Evolutionary conservation across 2,888 invertebrate species (phyloP).

Genomic region (Augiades crinisus): DNA sequence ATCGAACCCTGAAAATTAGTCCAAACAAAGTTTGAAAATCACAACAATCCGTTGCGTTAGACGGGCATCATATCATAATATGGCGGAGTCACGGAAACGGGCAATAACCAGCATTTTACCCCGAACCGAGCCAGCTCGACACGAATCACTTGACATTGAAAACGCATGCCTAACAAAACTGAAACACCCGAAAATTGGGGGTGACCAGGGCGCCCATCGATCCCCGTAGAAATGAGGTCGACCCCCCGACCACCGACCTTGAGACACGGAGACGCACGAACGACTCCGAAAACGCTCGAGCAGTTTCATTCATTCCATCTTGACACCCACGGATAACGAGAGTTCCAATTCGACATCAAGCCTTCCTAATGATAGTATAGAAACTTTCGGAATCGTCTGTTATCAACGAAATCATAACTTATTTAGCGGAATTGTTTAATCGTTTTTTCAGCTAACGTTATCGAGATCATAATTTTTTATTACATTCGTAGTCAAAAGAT

Average conservation of each 20-base stretch:
- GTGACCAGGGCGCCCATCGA: conserved; percentile 72
- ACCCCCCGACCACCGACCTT: conserved; percentile 63
- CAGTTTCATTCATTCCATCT: conserved; percentile 63
- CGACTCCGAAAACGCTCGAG: conserved; percentile 56
- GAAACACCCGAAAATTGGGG: conserved; percentile 58
- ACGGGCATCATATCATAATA: conserved; percentile 39
- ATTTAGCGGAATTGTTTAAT: neutral
- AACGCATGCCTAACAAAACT: conserved; percentile 51
- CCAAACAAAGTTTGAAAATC: conserved; percentile 3
- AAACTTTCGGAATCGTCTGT: conserved; percentile 9
- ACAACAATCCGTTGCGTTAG: conserved; percentile 15
- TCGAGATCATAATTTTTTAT: too few relatives aligned
- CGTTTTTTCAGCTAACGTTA: too few relatives aligned
- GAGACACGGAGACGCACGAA: conserved; percentile 57
- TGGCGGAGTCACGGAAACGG: conserved; percentile 57
- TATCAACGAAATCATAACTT: neutral
- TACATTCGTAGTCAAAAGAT: too few relatives aligned
- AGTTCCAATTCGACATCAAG: conserved; percentile 38
- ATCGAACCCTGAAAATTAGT: neutral
- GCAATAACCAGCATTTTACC: conserved; percentile 54
- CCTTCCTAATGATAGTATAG: conserved; percentile 2
- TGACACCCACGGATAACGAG: conserved; percentile 46
- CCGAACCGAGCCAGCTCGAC: conserved; percentile 46
- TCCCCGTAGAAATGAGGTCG: conserved; percentile 72
- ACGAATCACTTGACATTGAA: conserved; percentile 78